A percentile compares a stretch with the other conserved stretches of the same genome.
These are phyloP conservation scores for Seriola quinqueradiata DNA, from an alignment of 2,113 vertebrate genomes.

Conservation along the genomic window DNA sequence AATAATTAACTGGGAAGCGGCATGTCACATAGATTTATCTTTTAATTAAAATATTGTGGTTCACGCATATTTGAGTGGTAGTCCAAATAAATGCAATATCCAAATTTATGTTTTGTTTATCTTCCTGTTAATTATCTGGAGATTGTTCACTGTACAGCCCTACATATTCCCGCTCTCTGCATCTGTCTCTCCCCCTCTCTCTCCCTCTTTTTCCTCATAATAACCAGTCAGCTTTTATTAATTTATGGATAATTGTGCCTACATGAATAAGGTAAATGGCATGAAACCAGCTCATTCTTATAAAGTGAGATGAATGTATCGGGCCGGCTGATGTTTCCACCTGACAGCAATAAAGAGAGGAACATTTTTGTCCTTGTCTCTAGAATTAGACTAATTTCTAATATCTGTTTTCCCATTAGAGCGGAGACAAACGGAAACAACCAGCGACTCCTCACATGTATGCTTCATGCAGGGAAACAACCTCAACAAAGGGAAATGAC, in stretches of 20 bases:
- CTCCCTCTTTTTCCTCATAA: conserved; percentile 89
- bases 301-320: conserved; percentile 77
- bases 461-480: conserved; percentile 9
- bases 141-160: conserved; percentile 96
- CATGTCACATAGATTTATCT: conserved; percentile 99
- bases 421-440: conserved; percentile 53
- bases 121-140: conserved; percentile 99
- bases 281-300: conserved; percentile 73
- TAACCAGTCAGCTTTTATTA: conserved; percentile 92
- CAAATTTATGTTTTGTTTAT: conserved; percentile 99
- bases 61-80: conserved; percentile 99
- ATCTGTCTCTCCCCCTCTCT: conserved; percentile 85
- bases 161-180: conserved; percentile 86
- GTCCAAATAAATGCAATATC: conserved; percentile 99
- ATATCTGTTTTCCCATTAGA: conserved; percentile 73
- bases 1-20: conserved; percentile 99
- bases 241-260: conserved; percentile 85
- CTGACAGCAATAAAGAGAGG: conserved; percentile 68
- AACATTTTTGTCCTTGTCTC: conserved; percentile 55
- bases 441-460: conserved; percentile 8
- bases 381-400: conserved; percentile 72
- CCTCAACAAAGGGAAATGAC: conserved; percentile 25
- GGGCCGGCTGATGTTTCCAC: conserved; percentile 61
- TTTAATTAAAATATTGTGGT: conserved; percentile 99
- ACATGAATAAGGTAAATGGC: conserved; percentile 78